Conservation (phyloP, 2,113 vertebrate genomes). For the Oenanthe oenanthe region DNA sequence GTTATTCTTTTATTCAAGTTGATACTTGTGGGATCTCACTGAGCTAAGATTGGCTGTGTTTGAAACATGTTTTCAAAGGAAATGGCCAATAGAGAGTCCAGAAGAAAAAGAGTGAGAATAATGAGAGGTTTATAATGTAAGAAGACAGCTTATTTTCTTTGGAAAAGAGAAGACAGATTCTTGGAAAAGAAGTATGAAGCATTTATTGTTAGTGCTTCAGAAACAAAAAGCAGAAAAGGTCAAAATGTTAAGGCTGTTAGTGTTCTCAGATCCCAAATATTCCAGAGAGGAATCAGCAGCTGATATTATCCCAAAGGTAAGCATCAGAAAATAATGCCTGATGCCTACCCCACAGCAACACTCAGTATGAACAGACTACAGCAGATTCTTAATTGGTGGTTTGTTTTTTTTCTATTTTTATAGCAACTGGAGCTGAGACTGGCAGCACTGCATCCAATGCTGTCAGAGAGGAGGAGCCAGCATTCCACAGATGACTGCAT, state of each 20-base stretch:
- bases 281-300: neutral
- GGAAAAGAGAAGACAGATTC: neutral
- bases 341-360: neutral
- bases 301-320: neutral
- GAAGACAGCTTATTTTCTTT: constrained; percentile 2
- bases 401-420: neutral
- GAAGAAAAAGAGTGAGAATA: neutral
- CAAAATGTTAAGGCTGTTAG: neutral
- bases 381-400: neutral
- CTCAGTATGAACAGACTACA: neutral
- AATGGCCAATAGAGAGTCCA: neutral
- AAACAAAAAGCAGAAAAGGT: constrained; percentile 1
- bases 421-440: neutral
- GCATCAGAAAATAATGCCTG: neutral
- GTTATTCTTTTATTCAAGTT: neutral
- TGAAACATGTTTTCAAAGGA: neutral
- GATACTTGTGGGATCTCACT: neutral
- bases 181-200: constrained; percentile 9
- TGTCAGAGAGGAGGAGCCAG: neutral
- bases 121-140: neutral
- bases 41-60: neutral
- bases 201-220: neutral
- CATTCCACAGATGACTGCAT: neutral
- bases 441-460: neutral
- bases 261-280: neutral